Evolutionary conservation across 1,140 invertebrate species (phyloP).

Genomic region (Lepidurus apus): DNA sequence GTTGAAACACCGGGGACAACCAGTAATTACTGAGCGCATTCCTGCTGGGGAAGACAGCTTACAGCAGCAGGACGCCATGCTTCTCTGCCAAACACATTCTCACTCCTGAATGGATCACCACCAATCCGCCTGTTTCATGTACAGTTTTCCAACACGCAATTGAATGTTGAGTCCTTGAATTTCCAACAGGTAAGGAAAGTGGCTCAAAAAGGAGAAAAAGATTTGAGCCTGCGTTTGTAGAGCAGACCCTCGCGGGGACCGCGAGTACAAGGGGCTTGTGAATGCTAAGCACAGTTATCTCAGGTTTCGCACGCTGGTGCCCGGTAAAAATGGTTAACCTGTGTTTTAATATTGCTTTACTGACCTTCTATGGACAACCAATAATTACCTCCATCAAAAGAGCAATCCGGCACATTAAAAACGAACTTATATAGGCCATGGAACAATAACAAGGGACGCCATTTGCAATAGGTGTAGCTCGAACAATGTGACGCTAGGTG

Average conservation of each 20-base stretch:
- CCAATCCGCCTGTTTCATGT: no score
- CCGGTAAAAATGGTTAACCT: no score
- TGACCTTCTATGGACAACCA: constrained; percentile 33
- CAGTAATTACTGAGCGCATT: no score
- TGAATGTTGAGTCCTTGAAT: no score
- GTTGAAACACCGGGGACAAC: no score
- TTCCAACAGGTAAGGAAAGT: not conserved
- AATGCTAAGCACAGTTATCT: not conserved
- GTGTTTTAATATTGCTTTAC: not conserved
- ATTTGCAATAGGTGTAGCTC: constrained; percentile 64
- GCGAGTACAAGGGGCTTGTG: constrained; percentile 6
- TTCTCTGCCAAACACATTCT: no score
- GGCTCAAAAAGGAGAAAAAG: not conserved
- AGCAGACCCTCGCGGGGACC: constrained; percentile 7
- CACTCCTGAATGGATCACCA: no score
- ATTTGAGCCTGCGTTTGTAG: not conserved
- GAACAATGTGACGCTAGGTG: constrained; percentile 47
- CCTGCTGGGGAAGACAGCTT: no score
- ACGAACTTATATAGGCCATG: constrained; percentile 60
- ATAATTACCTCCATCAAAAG: constrained; percentile 51
- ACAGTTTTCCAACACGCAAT: no score
- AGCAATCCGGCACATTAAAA: constrained; percentile 55
- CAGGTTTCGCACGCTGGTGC: no score
- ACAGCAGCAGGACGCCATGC: no score
- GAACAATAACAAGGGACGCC: constrained; percentile 71